Conservation (phyloP, 2,797 vertebrate species). For the Sylvia borin region DNA sequence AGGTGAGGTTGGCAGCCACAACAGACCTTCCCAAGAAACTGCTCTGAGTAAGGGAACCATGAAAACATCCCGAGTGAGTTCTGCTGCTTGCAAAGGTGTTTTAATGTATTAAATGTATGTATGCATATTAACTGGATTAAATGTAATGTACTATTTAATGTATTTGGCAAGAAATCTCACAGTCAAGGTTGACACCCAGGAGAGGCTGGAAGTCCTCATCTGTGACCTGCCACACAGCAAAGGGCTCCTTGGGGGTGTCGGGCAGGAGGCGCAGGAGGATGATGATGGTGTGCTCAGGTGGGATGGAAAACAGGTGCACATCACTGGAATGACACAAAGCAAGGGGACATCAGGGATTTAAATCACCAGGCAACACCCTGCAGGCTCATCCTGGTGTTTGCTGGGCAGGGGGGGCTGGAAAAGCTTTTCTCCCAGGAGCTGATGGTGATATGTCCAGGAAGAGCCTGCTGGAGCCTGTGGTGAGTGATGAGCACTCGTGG, state of each 20-base stretch:
- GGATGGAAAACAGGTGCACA: slow-evolving; percentile 82
- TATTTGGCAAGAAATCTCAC: slow-evolving; percentile 76
- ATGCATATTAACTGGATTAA: too few relatives aligned
- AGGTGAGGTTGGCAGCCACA: neutral
- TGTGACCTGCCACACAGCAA: slow-evolving; percentile 91
- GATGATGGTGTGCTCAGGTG: slow-evolving; percentile 85
- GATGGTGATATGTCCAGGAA: fast-evolving
- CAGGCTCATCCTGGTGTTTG: fast-evolving
- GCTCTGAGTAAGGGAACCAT: neutral
- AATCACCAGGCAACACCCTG: neutral
- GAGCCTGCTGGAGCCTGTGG: neutral
- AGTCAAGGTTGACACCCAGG: slow-evolving; percentile 88
- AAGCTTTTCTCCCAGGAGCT: fast-evolving
- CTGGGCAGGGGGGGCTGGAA: neutral
- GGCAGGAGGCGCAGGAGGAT: slow-evolving; percentile 86
- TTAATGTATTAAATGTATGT: too few relatives aligned
- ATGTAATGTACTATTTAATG: neutral
- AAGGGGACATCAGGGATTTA: fast-evolving
- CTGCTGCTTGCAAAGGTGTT: neutral
- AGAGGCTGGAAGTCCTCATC: slow-evolving; percentile 90
- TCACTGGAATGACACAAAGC: slow-evolving; percentile 32
- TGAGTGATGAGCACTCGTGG: neutral
- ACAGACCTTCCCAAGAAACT: neutral
- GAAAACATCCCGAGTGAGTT: neutral
- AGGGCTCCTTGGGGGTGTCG: slow-evolving; percentile 85